phyloP scores from a whole-genome alignment of 2,113 vertebrate genomes.

The Hippocampus barbouri region DNA sequence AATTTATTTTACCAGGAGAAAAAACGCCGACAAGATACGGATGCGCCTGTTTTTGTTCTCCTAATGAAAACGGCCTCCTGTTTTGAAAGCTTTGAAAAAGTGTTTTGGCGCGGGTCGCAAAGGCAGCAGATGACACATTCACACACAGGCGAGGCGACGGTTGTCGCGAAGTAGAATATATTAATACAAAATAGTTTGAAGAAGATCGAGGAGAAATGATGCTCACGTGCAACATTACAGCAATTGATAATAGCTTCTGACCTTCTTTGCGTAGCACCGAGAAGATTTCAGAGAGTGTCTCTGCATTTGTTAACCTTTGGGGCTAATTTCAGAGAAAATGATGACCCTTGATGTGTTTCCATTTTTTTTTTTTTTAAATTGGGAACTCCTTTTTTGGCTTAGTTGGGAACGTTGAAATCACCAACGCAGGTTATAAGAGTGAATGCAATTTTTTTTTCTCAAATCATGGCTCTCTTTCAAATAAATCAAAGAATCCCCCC shows the following conservation, averaged over 20 bases:
- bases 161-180: constrained; percentile 21
- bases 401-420: constrained; percentile 52
- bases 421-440: constrained; percentile 29
- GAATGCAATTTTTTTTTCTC: constrained; percentile 8
- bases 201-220: constrained; percentile 32
- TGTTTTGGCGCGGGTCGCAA: not conserved
- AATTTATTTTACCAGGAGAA: not conserved
- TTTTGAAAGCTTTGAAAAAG: constrained; percentile 4
- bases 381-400: constrained; percentile 25
- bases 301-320: constrained; percentile 33
- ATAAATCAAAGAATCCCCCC: not conserved
- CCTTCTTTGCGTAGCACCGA: constrained; percentile 34
- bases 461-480: not conserved
- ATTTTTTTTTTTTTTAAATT: constrained; percentile 38
- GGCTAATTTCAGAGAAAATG: constrained; percentile 40
- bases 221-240: constrained; percentile 18
- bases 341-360: constrained; percentile 22
- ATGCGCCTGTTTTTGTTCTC: constrained; percentile 4
- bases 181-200: constrained; percentile 7
- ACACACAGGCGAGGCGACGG: not conserved
- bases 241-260: constrained; percentile 42
- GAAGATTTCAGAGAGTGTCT: constrained; percentile 14
- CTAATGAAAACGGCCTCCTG: not conserved
- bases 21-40: not conserved
- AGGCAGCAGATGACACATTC: not conserved